A percentile compares a stretch with the other conserved stretches of the same genome.
Conservation (phyloP, 1,140 invertebrate genomes). For the Sarcophaga peregrina region DNA sequence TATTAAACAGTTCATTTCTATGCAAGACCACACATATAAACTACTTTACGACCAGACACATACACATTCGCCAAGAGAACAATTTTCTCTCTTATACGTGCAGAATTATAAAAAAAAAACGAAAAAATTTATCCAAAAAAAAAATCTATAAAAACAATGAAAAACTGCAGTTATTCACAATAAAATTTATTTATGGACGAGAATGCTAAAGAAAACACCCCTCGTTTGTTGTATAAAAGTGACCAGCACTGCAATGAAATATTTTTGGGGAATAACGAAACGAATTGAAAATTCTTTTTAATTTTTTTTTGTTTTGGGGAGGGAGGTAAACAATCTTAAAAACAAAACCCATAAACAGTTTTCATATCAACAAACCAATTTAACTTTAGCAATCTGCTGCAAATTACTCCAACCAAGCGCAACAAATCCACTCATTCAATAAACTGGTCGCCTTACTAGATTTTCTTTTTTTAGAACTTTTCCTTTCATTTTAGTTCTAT, state of each 20-base stretch:
- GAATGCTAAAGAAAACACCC: background rate
- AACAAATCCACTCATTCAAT: conserved; percentile 30
- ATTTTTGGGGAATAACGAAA: too few species aligned
- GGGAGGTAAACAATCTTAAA: background rate
- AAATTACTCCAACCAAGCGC: conserved; percentile 45
- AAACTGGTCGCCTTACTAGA: background rate
- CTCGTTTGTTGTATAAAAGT: background rate
- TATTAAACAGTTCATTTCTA: conserved; percentile 54
- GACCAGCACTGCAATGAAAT: background rate
- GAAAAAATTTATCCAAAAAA: background rate
- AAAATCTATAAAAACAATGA: background rate
- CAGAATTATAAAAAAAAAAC: background rate
- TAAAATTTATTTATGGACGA: conserved; percentile 35
- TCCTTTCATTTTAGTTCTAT: too few species aligned
- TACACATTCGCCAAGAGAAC: background rate
- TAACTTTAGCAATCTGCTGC: conserved; percentile 47
- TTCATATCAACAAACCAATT: conserved; percentile 45
- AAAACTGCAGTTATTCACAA: conserved; percentile 12
- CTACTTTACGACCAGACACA: conserved; percentile 1
- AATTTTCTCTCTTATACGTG: background rate
- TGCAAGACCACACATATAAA: conserved; percentile 49
- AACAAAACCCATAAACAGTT: background rate
- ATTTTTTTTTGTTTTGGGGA: background rate
- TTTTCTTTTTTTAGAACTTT: background rate
- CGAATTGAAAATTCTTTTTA: too few species aligned